Percentiles rank a stretch among this genome's conserved stretches.
phyloP scores from a whole-genome alignment of 2,113 vertebrate species.

The Pangasianodon gigas region DNA sequence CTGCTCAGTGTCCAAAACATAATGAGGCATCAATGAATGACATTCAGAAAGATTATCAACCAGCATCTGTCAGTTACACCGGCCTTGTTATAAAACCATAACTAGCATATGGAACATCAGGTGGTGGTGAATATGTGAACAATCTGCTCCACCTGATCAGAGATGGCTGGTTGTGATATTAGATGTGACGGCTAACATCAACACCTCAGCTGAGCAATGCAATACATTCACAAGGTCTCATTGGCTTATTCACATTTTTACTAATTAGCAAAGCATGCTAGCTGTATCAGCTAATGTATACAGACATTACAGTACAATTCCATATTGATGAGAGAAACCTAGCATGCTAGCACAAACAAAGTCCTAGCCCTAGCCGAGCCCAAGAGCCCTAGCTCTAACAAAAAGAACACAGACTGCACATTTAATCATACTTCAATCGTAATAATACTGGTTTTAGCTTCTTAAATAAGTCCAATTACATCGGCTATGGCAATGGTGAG shows the following conservation, averaged over 20 bases:
- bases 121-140: not conserved
- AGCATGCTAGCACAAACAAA: constrained; percentile 28
- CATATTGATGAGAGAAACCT: not conserved
- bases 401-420: not conserved
- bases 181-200: not conserved
- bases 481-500: not conserved
- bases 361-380: too few relatives aligned
- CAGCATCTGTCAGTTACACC: not conserved
- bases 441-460: not conserved
- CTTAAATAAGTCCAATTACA: not conserved
- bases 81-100: not conserved
- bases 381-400: not conserved
- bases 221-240: not conserved
- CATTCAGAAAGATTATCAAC: constrained; percentile 8
- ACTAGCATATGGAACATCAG: not conserved
- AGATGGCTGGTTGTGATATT: not conserved
- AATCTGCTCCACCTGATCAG: not conserved
- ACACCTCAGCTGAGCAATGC: not conserved
- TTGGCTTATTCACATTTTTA: not conserved
- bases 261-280: not conserved
- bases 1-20: not conserved
- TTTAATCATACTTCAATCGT: not conserved
- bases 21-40: not conserved
- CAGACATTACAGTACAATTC: not conserved
- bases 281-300: too few relatives aligned